Conservation (phyloP, 1,140 invertebrate species). For the Rhynchophorus ferrugineus region DNA sequence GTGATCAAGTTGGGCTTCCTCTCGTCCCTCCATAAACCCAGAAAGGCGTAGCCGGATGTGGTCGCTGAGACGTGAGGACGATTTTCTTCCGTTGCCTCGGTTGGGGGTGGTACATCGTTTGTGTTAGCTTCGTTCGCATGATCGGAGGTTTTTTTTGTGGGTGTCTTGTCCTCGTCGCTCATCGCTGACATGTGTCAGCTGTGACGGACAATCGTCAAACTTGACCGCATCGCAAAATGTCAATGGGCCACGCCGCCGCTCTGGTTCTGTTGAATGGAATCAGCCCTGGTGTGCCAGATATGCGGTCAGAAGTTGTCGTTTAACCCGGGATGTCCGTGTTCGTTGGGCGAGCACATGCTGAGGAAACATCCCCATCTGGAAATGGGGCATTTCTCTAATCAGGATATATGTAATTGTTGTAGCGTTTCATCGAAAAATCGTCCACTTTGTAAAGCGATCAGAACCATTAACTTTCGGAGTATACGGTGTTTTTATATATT, state of each 20-base stretch:
- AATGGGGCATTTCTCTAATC: constrained; percentile 24
- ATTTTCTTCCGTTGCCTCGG: neutral
- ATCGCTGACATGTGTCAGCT: too few species aligned
- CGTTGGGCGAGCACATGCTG: constrained; percentile 26
- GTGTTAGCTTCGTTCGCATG: too few species aligned
- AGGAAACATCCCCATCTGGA: constrained; percentile 27
- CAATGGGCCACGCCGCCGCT: neutral
- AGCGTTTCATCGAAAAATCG: constrained; percentile 7
- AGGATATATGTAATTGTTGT: constrained; percentile 14
- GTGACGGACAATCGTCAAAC: too few species aligned
- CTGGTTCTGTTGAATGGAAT: constrained; percentile 17
- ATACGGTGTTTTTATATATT: too few species aligned
- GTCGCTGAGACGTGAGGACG: neutral
- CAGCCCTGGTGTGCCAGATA: constrained; percentile 23
- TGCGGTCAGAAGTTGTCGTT: constrained; percentile 29
- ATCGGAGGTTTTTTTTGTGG: neutral
- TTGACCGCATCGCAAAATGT: constrained; percentile 6
- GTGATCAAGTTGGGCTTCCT: neutral
- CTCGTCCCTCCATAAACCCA: neutral
- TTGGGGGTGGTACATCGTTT: too few species aligned
- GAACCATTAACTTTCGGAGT: too few species aligned
- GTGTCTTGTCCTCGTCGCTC: neutral
- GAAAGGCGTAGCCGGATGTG: neutral
- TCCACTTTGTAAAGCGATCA: constrained; percentile 5
- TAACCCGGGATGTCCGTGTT: constrained; percentile 21